These are phyloP conservation scores for Microcebus ravelobensis DNA, from an alignment of 2,113 vertebrate species.

Conservation along the genomic window DNA sequence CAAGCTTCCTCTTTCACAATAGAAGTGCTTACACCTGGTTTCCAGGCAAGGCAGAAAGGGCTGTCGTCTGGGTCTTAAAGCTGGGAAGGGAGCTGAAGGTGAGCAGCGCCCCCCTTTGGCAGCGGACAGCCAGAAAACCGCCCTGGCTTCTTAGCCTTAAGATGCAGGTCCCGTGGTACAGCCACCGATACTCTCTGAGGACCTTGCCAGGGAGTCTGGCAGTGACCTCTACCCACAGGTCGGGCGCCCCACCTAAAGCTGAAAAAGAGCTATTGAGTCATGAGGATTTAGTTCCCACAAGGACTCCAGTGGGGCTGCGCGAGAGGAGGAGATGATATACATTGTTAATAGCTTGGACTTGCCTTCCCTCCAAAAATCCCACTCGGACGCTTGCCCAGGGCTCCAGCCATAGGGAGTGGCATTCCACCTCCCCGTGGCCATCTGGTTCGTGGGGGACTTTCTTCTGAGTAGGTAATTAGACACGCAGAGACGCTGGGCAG, in stretches of 20 bases:
- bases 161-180: neutral
- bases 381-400: neutral
- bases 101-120: neutral
- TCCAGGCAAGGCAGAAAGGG: neutral
- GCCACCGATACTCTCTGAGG: neutral
- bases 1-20: neutral
- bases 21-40: neutral
- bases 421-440: neutral
- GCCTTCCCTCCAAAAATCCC: neutral
- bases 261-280: neutral
- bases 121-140: neutral
- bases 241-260: neutral
- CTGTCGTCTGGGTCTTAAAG: neutral
- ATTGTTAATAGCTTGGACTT: neutral
- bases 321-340: neutral
- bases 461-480: neutral
- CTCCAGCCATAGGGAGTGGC: neutral
- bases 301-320: neutral
- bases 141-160: neutral
- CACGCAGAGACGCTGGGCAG: neutral
- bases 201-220: neutral
- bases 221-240: neutral
- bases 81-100: neutral
- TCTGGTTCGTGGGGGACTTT: neutral
- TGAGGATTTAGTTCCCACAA: neutral